A percentile compares a stretch with the other conserved stretches of the same genome.
These are phyloP conservation scores for Phaonia tiefii DNA, from an alignment of 2,888 invertebrate species.

Conservation along the genomic window DNA sequence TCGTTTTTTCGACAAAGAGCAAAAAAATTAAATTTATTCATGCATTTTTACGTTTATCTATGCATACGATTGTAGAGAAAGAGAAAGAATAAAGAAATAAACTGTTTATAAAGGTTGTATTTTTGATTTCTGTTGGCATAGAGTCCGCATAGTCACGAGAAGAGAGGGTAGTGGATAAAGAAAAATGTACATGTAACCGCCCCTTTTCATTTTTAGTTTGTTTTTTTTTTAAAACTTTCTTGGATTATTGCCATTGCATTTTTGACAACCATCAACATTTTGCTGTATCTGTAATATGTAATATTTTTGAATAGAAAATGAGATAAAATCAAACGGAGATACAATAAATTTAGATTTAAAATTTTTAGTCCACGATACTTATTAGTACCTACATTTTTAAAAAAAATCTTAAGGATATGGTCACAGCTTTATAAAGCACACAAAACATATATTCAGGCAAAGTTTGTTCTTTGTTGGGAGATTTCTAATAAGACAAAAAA, in stretches of 20 bases:
- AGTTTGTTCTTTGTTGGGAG: no score
- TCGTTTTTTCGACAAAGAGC: constrained; percentile 24
- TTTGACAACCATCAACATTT: constrained; percentile 5
- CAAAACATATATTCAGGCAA: no score
- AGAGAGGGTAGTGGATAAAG: neutral
- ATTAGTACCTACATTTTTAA: no score
- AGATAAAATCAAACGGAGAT: no score
- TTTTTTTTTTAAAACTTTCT: constrained; percentile 49
- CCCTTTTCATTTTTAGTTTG: constrained; percentile 32
- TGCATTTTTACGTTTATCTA: constrained; percentile 56
- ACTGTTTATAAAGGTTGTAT: constrained; percentile 30
- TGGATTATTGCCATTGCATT: constrained; percentile 56
- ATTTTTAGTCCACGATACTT: no score
- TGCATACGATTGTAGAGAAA: constrained; percentile 31
- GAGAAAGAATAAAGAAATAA: constrained; percentile 36
- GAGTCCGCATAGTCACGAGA: constrained; percentile 19
- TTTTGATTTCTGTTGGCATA: constrained; percentile 9
- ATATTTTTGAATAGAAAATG: no score
- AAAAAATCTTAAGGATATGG: no score
- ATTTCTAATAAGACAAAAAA: no score
- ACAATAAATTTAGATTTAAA: no score
- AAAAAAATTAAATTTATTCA: constrained; percentile 60
- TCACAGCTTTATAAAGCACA: no score
- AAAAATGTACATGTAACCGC: constrained; percentile 43
- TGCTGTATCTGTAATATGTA: no score